Evolutionary conservation across 1,140 invertebrate species (phyloP).

Genomic region (Cephus cinctus): DNA sequence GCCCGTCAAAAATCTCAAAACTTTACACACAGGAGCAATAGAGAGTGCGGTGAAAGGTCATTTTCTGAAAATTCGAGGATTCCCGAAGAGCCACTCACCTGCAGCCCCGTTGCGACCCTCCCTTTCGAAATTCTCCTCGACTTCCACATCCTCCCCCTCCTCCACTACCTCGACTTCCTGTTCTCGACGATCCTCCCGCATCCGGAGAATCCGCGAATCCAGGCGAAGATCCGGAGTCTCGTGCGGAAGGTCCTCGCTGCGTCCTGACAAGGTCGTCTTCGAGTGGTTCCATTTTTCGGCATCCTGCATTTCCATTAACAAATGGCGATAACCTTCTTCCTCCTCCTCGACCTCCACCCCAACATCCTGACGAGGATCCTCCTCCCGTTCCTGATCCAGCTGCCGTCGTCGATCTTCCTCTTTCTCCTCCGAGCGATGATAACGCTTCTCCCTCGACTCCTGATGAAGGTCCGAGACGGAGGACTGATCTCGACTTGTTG

Average conservation of each 20-base stretch:
- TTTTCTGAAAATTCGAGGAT: no score
- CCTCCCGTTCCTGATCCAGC: slow-evolving; percentile 10
- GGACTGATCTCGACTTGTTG: slow-evolving; percentile 5
- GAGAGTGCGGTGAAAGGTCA: no score
- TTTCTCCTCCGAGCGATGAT: slow-evolving; percentile 1
- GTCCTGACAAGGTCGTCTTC: slow-evolving; percentile 12
- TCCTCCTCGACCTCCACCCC: no score
- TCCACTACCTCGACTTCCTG: slow-evolving; percentile 53
- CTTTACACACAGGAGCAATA: no score
- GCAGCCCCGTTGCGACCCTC: slow-evolving; percentile 44
- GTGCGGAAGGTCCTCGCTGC: neutral
- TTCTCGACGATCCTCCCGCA: slow-evolving; percentile 15
- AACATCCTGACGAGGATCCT: no score
- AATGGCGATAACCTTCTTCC: no score
- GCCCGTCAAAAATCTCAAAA: no score
- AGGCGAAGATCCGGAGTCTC: neutral
- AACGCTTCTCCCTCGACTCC: slow-evolving; percentile 11
- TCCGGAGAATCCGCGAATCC: neutral
- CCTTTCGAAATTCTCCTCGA: slow-evolving; percentile 45
- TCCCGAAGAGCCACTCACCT: slow-evolving; percentile 51
- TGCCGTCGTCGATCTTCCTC: no score
- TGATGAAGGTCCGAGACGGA: slow-evolving; percentile 18
- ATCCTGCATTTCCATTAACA: no score
- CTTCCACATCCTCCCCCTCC: slow-evolving; percentile 43
- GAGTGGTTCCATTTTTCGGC: no score